Evolutionary conservation across 2,113 vertebrate species (phyloP), one percentile per base, ranked within the genome.

Genomic region (Emydura subglobosa): DNA sequence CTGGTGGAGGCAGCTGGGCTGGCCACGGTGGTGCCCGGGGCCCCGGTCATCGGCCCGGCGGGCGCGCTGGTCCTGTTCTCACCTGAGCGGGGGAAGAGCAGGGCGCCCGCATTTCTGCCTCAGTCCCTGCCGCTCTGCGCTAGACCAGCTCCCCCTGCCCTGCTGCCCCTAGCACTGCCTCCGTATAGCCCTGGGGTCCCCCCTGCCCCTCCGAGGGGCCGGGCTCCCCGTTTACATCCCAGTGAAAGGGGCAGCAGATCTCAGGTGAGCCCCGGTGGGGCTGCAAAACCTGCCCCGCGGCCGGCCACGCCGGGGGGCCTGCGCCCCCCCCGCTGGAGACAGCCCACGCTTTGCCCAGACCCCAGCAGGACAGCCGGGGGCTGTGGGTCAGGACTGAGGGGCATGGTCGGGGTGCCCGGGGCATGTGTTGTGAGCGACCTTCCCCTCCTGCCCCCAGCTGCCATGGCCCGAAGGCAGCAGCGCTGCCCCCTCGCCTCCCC

Each of bases 51-150:
- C 12, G 22, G 81, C 2, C 2, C 3, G 1, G 51, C 11, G 2
- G 81, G 59, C 2, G 3, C 0, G 0, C 51, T 72, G 11, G 95
- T 97, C 42, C 17, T 42, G 34, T 96, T 97, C 79, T 94, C 94
- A 53, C 88, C 98, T 98, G 91, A 4, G 11, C 31, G 16, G 5
- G 21, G 21, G 25, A 57, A 29, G 47, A 17, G 55, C 5, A 29
- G 17, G 24, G 49, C 7, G 34, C 68, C 72, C 79, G 47, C 59
- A 68, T 25, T 54, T 44, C 42, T 11, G 55, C 21, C 25, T 21
- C 5, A 13, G 85, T 21, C 65, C 65, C 44, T 13, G 9, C 65
- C 4, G 3, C 31, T 31, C 59, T 16, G 59, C 6, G 59, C 59
- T 14, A 3, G 31, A 7, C 65, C 34, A 21, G 61, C 51, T 53